Conservation (phyloP, 2,113 vertebrate genomes). For the Engraulis encrasicolus region DNA sequence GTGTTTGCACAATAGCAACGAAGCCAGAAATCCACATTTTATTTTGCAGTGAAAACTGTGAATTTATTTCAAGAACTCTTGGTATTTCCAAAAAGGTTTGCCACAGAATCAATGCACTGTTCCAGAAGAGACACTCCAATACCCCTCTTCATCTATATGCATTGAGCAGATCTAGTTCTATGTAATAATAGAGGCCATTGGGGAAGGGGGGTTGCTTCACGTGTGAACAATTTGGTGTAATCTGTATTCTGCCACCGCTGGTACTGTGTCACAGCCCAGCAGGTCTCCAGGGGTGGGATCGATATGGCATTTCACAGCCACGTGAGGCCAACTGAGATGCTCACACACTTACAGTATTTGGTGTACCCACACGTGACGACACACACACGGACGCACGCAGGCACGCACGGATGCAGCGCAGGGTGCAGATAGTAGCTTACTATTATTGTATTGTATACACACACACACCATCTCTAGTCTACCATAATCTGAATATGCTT, state of each 20-base stretch:
- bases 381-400: conserved; percentile 15
- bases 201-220: not conserved
- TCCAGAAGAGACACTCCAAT: not conserved
- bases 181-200: not conserved
- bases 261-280: conserved; percentile 6
- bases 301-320: conserved; percentile 27
- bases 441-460: not conserved
- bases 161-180: not conserved
- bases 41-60: not conserved
- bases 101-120: not conserved
- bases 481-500: not conserved
- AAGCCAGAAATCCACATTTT: not conserved
- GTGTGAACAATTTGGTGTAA: not conserved
- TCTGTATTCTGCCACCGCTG: not conserved
- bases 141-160: not conserved
- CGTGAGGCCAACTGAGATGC: not conserved
- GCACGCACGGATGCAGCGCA: not conserved
- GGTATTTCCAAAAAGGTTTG: not conserved
- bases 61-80: not conserved
- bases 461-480: not conserved
- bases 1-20: not conserved
- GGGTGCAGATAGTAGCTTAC: not conserved
- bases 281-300: conserved; percentile 19
- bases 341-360: conserved; percentile 1
- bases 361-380: not conserved